These are phyloP conservation scores for Amazona vittata DNA, from an alignment of 2,113 vertebrate species.

Conservation along the genomic window DNA sequence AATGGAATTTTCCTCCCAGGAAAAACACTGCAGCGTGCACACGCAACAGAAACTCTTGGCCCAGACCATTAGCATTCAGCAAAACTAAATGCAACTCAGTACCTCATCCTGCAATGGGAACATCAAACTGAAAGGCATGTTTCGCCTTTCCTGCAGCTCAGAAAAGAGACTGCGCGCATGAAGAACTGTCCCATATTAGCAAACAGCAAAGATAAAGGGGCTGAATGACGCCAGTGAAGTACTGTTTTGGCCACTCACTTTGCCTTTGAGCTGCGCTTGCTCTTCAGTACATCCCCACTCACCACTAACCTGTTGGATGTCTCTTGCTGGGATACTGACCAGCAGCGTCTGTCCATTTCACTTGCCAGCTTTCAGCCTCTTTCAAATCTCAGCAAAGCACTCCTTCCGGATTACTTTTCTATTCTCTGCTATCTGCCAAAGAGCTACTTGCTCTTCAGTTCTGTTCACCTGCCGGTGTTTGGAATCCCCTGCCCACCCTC, in stretches of 20 bases:
- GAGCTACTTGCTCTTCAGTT: background rate
- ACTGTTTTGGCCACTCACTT: background rate
- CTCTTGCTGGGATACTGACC: background rate
- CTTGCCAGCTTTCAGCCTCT: background rate
- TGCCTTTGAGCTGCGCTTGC: background rate
- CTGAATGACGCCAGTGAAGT: accelerated
- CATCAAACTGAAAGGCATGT: background rate
- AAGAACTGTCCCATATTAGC: background rate
- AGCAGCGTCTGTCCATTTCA: background rate
- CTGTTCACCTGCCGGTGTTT: background rate
- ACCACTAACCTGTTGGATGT: too few species aligned
- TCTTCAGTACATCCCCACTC: background rate
- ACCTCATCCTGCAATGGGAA: background rate
- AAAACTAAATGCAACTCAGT: background rate
- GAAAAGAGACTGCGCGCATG: accelerated
- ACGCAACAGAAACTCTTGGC: slow-evolving; percentile 1
- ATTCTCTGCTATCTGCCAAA: background rate
- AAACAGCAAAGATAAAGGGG: background rate
- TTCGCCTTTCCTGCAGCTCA: background rate
- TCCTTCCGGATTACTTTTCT: background rate
- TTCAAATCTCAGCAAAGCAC: background rate
- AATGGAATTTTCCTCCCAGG: slow-evolving; percentile 20
- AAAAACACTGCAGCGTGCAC: background rate
- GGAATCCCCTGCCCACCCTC: background rate
- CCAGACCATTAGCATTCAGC: background rate